phyloP scores from a whole-genome alignment of 1,140 invertebrate species.

The Zaprionus lachaisei region DNA sequence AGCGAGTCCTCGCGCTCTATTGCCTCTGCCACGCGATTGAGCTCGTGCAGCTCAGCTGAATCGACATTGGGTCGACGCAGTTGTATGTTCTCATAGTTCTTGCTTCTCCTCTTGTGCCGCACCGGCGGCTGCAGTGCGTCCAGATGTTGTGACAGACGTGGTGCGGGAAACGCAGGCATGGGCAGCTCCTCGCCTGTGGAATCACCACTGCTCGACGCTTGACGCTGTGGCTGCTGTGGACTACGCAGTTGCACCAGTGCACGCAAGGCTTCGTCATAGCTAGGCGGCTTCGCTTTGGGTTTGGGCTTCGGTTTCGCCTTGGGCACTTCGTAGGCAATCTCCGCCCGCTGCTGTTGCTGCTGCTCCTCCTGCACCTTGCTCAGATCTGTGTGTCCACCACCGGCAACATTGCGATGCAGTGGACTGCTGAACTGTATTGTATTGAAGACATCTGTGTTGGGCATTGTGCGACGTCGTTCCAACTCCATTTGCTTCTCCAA shows the following conservation, averaged over 20 bases:
- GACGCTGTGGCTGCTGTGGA: slow-evolving; percentile 39
- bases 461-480: slow-evolving; percentile 76
- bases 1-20: slow-evolving; percentile 68
- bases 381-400: slow-evolving; percentile 55
- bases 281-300: slow-evolving; percentile 50
- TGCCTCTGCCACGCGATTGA: slow-evolving; percentile 53
- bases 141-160: slow-evolving; percentile 62
- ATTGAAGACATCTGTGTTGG: slow-evolving; percentile 77
- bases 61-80: slow-evolving; percentile 66
- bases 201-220: slow-evolving; percentile 27
- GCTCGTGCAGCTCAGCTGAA: slow-evolving; percentile 63
- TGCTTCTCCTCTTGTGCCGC: slow-evolving; percentile 60
- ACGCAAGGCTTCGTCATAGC: slow-evolving; percentile 64
- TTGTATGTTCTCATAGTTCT: slow-evolving; percentile 79
- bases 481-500: slow-evolving; percentile 29
- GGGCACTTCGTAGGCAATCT: slow-evolving; percentile 76
- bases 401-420: slow-evolving; percentile 56
- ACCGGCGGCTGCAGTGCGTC: slow-evolving; percentile 54
- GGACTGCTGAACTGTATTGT: slow-evolving; percentile 80
- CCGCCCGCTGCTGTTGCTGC: slow-evolving; percentile 10
- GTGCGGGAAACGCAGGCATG: slow-evolving; percentile 76
- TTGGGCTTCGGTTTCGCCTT: slow-evolving; percentile 27
- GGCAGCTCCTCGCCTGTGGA: slow-evolving; percentile 58
- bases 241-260: slow-evolving; percentile 49
- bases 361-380: slow-evolving; percentile 4